Percentiles rank a stretch among this genome's conserved stretches.
Conservation (phyloP, 1,140 invertebrate species). For the Camponotus pennsylvanicus region DNA sequence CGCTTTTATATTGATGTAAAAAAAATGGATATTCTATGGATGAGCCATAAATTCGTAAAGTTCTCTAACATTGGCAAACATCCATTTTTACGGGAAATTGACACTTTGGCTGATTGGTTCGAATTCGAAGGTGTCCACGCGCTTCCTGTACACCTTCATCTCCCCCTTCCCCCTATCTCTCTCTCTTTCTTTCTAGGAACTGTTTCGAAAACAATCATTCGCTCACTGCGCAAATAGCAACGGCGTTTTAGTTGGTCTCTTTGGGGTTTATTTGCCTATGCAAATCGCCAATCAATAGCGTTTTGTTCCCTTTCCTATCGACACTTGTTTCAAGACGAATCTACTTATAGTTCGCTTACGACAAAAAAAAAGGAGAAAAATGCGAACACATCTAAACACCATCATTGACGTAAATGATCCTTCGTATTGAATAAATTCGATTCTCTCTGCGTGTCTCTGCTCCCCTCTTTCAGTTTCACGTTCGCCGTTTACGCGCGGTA, state of each 20-base stretch:
- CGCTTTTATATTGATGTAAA: neutral
- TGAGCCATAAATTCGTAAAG: neutral
- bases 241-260: constrained; percentile 51
- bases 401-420: constrained; percentile 6
- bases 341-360: neutral
- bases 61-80: neutral
- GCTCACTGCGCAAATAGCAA: constrained; percentile 68
- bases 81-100: constrained; percentile 42
- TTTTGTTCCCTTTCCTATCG: constrained; percentile 17
- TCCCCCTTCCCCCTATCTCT: neutral
- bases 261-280: constrained; percentile 77
- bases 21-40: neutral
- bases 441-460: neutral
- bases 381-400: constrained; percentile 7
- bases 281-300: constrained; percentile 76
- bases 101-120: constrained; percentile 9
- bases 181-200: neutral
- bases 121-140: constrained; percentile 39
- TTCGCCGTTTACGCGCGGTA: neutral
- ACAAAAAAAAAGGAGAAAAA: neutral
- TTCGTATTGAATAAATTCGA: neutral
- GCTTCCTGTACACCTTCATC: constrained; percentile 43
- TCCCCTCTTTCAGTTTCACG: neutral
- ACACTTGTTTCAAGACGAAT: constrained; percentile 19
- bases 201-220: constrained; percentile 74